A percentile compares a stretch with the other conserved stretches of the same genome.
phyloP scores from a whole-genome alignment of 2,113 vertebrate genomes.

The Panthera leo region DNA sequence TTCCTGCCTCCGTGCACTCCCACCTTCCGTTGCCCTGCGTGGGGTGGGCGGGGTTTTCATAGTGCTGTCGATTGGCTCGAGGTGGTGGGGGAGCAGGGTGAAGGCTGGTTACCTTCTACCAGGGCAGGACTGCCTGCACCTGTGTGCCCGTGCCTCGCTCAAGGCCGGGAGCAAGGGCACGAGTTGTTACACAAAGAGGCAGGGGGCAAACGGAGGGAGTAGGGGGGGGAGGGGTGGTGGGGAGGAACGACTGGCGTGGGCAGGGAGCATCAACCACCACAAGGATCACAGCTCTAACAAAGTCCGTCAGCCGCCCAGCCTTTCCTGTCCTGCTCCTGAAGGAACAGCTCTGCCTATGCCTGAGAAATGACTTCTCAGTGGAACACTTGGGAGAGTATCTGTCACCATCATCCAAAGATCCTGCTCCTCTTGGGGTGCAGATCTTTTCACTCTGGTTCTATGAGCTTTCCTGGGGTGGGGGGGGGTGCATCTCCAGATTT shows the following conservation, averaged over 20 bases:
- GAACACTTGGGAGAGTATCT: not conserved
- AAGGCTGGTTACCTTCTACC: not conserved
- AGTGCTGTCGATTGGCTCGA: not conserved
- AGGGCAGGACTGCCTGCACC: not conserved
- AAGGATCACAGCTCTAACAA: not conserved
- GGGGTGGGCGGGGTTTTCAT: not conserved
- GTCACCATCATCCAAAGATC: not conserved
- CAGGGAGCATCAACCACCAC: fast-evolving
- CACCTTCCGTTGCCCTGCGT: not conserved
- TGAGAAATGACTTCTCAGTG: not conserved
- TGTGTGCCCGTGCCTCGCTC: not conserved
- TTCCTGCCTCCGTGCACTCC: not conserved
- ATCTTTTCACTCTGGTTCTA: not conserved
- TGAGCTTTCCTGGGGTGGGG: not conserved
- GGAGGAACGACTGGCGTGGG: not conserved
- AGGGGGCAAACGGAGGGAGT: not conserved
- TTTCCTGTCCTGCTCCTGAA: fast-evolving
- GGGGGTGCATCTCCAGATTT: not conserved
- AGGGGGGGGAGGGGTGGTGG: not conserved
- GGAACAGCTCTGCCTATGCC: not conserved
- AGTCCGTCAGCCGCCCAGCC: fast-evolving
- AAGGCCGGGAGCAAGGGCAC: not conserved
- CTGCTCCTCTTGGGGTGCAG: not conserved
- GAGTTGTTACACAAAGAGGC: not conserved
- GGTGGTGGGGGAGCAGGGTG: not conserved